These are phyloP conservation scores for Drosophila algonquin DNA, from an alignment of 2,888 invertebrate species.

Conservation along the genomic window DNA sequence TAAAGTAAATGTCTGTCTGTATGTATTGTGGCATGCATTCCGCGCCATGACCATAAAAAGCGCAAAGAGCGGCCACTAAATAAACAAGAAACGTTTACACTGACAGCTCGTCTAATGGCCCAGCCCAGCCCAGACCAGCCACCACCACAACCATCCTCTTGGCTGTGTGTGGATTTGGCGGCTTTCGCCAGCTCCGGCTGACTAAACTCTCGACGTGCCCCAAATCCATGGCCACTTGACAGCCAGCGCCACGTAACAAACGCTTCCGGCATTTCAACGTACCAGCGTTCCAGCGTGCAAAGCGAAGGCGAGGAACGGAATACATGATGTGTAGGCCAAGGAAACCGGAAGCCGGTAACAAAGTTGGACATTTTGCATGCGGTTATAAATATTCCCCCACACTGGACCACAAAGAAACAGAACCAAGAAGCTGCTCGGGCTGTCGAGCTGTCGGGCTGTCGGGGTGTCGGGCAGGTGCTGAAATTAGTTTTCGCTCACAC, in stretches of 20 bases:
- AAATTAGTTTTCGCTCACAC: conserved; percentile 62
- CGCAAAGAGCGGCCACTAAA: conserved; percentile 62
- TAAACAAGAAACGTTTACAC: conserved; percentile 57
- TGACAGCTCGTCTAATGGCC: conserved; percentile 61
- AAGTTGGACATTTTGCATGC: conserved; percentile 57
- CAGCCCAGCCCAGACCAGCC: not conserved
- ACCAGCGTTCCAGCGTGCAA: conserved; percentile 3
- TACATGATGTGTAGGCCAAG: conserved; percentile 29
- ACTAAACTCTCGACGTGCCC: conserved; percentile 56
- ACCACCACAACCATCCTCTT: not conserved
- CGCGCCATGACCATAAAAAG: conserved; percentile 55
- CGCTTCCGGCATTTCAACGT: conserved; percentile 63
- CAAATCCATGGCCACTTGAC: conserved; percentile 73
- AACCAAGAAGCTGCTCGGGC: conserved; percentile 26
- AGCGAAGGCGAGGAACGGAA: not conserved
- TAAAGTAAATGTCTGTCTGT: conserved; percentile 1
- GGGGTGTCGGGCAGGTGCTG: conserved; percentile 57
- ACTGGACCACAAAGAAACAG: conserved; percentile 47
- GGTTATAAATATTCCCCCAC: conserved; percentile 30
- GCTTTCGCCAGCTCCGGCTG: conserved; percentile 26
- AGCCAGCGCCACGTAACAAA: conserved; percentile 62
- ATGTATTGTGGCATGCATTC: conserved; percentile 7
- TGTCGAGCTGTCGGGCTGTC: conserved; percentile 21
- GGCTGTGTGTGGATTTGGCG: conserved; percentile 26
- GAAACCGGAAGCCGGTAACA: conserved; percentile 62